A percentile compares a stretch with the other conserved stretches of the same genome.
Evolutionary conservation across 2,888 invertebrate species (phyloP).

Genomic region (Autographa pulchrina): DNA sequence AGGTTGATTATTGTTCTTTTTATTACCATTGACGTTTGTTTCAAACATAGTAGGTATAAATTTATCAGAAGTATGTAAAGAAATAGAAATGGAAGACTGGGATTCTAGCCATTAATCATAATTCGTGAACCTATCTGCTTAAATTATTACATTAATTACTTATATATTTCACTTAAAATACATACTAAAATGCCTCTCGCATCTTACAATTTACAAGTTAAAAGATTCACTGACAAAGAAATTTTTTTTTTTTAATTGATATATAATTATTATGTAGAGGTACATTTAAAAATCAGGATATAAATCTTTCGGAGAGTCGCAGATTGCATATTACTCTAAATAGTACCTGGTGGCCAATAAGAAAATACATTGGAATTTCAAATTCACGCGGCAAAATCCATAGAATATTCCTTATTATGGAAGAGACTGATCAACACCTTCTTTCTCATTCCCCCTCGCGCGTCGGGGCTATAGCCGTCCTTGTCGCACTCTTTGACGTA

Average conservation of each 20-base stretch:
- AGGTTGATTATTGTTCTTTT: background rate
- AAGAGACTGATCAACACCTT: slow-evolving; percentile 78
- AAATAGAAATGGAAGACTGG: background rate
- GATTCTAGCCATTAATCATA: background rate
- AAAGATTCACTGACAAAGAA: too few species aligned
- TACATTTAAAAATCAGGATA: too few species aligned
- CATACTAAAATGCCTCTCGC: too few species aligned
- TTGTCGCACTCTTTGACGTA: slow-evolving; percentile 76
- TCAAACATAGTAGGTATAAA: background rate
- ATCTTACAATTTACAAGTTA: too few species aligned
- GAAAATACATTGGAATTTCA: slow-evolving; percentile 6
- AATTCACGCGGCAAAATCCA: slow-evolving; percentile 67
- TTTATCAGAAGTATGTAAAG: background rate
- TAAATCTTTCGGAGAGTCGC: too few species aligned
- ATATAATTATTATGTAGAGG: too few species aligned
- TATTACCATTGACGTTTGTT: background rate
- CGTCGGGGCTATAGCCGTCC: slow-evolving; percentile 72
- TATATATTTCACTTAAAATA: too few species aligned
- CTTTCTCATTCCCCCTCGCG: slow-evolving; percentile 74
- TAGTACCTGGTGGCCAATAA: background rate
- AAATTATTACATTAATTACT: too few species aligned
- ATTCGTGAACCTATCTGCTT: too few species aligned
- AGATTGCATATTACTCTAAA: background rate
- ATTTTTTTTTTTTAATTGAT: too few species aligned
- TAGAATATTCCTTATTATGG: slow-evolving; percentile 79